Conservation (phyloP, 2,113 vertebrate genomes). For the Dolichotis patagonum region DNA sequence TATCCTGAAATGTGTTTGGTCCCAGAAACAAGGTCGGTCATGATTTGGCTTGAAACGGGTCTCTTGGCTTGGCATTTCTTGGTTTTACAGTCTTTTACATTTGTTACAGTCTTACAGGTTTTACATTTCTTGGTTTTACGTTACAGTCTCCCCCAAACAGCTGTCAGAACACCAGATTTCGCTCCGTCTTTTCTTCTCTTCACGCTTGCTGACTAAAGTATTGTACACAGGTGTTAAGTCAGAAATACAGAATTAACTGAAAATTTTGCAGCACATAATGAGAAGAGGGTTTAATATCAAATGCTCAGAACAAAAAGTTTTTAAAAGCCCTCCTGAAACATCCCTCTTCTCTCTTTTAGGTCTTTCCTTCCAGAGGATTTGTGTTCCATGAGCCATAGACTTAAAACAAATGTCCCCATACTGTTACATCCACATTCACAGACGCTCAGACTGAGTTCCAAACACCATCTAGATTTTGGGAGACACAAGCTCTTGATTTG, state of each 20-base stretch:
- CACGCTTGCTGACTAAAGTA: neutral
- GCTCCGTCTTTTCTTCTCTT: neutral
- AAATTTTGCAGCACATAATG: neutral
- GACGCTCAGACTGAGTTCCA: neutral
- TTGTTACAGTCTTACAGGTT: too few species aligned
- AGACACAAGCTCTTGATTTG: neutral
- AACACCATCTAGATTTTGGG: neutral
- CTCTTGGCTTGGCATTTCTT: neutral
- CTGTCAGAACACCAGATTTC: neutral
- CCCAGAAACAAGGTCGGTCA: neutral
- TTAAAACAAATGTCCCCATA: neutral
- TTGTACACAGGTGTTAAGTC: neutral
- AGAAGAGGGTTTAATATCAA: neutral
- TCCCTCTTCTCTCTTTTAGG: neutral
- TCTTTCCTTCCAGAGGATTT: neutral
- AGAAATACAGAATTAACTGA: neutral
- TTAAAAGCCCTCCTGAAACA: neutral
- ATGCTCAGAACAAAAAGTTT: neutral
- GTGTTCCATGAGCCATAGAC: neutral
- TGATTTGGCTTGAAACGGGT: neutral
- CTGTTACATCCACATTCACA: neutral
- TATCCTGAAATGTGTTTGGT: constrained; percentile 31
- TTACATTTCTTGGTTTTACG: constrained; percentile 26
- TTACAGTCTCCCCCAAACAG: neutral
- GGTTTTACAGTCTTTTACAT: too few species aligned